phyloP scores from a whole-genome alignment of 2,888 invertebrate genomes.

The Metopia argyrocephala region DNA sequence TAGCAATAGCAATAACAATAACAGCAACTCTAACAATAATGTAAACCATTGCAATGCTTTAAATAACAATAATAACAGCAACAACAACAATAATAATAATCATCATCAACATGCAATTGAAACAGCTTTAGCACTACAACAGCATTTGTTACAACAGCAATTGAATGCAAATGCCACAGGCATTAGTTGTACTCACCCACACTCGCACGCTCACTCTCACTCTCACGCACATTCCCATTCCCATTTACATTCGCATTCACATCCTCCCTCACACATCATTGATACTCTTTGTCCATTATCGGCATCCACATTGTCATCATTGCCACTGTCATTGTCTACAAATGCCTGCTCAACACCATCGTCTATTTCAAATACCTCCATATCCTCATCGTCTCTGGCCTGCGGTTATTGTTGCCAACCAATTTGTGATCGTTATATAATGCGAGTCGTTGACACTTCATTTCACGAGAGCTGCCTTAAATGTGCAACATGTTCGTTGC shows the following conservation, averaged over 20 bases:
- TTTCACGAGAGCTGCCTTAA: slow-evolving; percentile 89
- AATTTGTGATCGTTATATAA: slow-evolving; percentile 87
- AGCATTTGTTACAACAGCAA: slow-evolving; percentile 65
- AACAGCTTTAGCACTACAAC: slow-evolving; percentile 63
- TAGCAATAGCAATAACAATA: slow-evolving; percentile 50
- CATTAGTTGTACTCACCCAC: slow-evolving; percentile 26
- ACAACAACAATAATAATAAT: slow-evolving; percentile 39
- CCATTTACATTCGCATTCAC: slow-evolving; percentile 17
- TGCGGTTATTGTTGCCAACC: slow-evolving; percentile 86
- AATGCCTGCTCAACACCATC: slow-evolving; percentile 60
- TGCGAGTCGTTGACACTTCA: slow-evolving; percentile 85
- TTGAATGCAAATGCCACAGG: slow-evolving; percentile 46
- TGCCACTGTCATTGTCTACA: slow-evolving; percentile 52
- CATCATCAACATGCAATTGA: slow-evolving; percentile 67
- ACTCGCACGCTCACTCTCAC: slow-evolving; percentile 13
- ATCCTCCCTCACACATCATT: slow-evolving; percentile 36
- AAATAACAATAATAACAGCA: slow-evolving; percentile 45
- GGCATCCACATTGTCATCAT: slow-evolving; percentile 48
- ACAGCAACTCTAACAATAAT: slow-evolving; percentile 57
- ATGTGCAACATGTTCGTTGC: slow-evolving; percentile 85
- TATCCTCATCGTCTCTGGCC: slow-evolving; percentile 52
- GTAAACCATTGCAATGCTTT: slow-evolving; percentile 33
- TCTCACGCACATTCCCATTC: not conserved
- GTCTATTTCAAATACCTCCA: slow-evolving; percentile 50
- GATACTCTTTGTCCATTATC: slow-evolving; percentile 52